Evolutionary conservation across 1,140 invertebrate genomes (phyloP).

Genomic region (Psix sp.): DNA sequence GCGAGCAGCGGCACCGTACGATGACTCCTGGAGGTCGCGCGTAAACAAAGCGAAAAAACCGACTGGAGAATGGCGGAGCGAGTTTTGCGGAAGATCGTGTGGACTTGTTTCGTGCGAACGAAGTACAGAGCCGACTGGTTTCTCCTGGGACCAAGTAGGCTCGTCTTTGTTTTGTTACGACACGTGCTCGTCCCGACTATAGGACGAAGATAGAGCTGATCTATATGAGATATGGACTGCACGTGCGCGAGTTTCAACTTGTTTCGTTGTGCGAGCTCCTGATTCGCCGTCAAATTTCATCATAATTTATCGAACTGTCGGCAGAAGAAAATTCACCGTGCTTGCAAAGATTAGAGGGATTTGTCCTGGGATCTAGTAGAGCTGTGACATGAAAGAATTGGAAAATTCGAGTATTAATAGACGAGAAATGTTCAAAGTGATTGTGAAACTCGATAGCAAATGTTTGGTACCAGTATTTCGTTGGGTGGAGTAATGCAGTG

Average conservation of each 20-base stretch:
- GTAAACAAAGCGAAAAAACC: conserved; percentile 48
- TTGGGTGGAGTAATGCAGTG: too few species aligned
- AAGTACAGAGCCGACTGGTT: neutral
- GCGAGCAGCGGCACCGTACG: conserved; percentile 34
- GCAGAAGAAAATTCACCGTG: too few species aligned
- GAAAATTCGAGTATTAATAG: too few species aligned
- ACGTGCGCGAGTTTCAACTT: conserved; percentile 1
- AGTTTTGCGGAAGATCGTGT: conserved; percentile 33
- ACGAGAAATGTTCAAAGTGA: too few species aligned
- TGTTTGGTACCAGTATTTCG: too few species aligned
- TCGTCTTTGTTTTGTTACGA: neutral
- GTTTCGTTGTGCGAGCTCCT: neutral
- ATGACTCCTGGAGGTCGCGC: conserved; percentile 47
- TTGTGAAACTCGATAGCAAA: too few species aligned
- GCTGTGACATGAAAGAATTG: too few species aligned
- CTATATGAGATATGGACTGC: conserved; percentile 15
- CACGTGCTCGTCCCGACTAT: conserved; percentile 20
- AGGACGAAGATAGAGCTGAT: neutral
- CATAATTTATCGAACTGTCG: too few species aligned
- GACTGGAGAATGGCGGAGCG: conserved; percentile 22
- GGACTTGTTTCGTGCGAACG: conserved; percentile 20
- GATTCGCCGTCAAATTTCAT: conserved; percentile 8
- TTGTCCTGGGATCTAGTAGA: too few species aligned
- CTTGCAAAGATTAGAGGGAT: too few species aligned
- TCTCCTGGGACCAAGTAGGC: neutral